Percentiles rank a stretch among this genome's conserved stretches.
Evolutionary conservation across 2,888 invertebrate genomes (phyloP).

Genomic region (Diaphora mendica): DNA sequence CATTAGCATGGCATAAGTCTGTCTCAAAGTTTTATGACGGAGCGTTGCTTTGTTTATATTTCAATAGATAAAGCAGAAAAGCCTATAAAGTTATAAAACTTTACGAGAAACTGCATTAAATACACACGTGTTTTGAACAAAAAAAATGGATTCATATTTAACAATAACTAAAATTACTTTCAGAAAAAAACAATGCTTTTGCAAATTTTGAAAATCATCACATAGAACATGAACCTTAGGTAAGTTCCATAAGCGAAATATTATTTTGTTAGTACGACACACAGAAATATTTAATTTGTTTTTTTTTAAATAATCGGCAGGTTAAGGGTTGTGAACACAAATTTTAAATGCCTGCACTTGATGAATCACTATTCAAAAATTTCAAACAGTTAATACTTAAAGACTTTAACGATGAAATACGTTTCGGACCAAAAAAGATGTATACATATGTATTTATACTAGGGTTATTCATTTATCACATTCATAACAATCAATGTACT

Average conservation of each 20-base stretch:
- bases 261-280: not conserved
- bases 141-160: constrained; percentile 34
- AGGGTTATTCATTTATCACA: constrained; percentile 28
- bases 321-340: not conserved
- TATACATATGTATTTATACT: constrained; percentile 12
- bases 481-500: constrained; percentile 62
- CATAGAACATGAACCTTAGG: not conserved
- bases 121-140: constrained; percentile 65
- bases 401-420: constrained; percentile 30
- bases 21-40: constrained; percentile 60
- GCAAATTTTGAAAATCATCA: not conserved
- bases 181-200: constrained; percentile 11
- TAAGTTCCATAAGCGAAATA: not conserved
- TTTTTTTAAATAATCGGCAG: not conserved
- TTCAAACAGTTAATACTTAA: constrained; percentile 24
- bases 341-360: constrained; percentile 10
- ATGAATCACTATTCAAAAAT: constrained; percentile 46
- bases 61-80: constrained; percentile 68
- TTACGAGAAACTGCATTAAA: constrained; percentile 53
- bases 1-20: constrained; percentile 32
- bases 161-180: not conserved
- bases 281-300: not conserved
- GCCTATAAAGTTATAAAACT: constrained; percentile 61
- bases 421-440: constrained; percentile 19
- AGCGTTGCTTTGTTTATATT: constrained; percentile 77